A percentile compares a stretch with the other conserved stretches of the same genome.
phyloP scores from a whole-genome alignment of 2,797 vertebrate species.

The Tauraco hartlaubi region DNA sequence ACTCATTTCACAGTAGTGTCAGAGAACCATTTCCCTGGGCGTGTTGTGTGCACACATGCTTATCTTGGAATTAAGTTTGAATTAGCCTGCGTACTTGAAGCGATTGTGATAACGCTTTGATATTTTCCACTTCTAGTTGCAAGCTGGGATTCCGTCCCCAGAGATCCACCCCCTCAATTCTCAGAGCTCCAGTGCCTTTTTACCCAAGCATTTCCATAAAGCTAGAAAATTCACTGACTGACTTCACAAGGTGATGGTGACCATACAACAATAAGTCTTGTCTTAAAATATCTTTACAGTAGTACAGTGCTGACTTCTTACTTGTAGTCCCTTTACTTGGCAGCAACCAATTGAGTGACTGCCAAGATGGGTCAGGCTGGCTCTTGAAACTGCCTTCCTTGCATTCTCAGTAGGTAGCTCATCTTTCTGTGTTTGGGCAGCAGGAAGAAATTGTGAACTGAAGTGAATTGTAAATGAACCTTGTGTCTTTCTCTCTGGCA shows the following conservation, averaged over 20 bases:
- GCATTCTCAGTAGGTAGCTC: conserved; percentile 41
- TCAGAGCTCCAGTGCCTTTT: background rate
- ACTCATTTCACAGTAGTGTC: background rate
- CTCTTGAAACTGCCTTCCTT: conserved; percentile 43
- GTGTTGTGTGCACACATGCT: background rate
- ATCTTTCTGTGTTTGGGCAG: conserved; percentile 42
- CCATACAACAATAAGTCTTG: background rate
- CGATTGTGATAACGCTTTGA: conserved; percentile 40
- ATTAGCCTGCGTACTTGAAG: conserved; percentile 30
- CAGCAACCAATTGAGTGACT: background rate
- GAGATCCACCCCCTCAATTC: conserved; percentile 26
- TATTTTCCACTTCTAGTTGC: conserved; percentile 52
- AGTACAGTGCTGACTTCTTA: background rate
- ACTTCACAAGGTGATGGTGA: background rate
- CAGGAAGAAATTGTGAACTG: background rate
- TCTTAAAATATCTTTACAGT: conserved; percentile 48
- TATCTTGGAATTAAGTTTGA: conserved; percentile 39
- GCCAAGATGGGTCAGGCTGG: conserved; percentile 12
- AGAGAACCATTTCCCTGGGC: background rate
- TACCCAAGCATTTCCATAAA: background rate
- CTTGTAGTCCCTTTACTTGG: conserved; percentile 26
- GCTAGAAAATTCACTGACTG: background rate
- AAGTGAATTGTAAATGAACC: background rate
- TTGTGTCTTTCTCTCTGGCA: background rate
- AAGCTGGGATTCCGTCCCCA: conserved; percentile 35